These are phyloP conservation scores for Botia kubotai DNA, from an alignment of 2,797 vertebrate genomes.

Conservation along the genomic window DNA sequence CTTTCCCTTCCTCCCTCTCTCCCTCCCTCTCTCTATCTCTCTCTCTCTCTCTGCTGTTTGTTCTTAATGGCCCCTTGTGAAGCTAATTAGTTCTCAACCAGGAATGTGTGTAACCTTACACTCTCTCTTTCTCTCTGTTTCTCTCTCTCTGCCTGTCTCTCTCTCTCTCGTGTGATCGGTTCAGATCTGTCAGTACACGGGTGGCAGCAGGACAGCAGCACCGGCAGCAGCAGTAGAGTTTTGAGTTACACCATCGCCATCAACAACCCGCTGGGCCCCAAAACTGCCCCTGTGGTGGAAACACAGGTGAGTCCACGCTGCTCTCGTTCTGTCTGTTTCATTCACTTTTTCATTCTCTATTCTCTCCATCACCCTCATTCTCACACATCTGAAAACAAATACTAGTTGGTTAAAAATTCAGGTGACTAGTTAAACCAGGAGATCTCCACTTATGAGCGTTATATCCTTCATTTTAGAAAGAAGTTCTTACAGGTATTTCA, in stretches of 20 bases:
- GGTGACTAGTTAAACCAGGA: too few species aligned
- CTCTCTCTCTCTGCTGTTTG: not conserved
- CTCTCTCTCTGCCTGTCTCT: constrained; percentile 9
- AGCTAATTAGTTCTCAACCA: too few species aligned
- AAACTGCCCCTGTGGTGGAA: constrained; percentile 88
- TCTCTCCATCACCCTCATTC: not conserved
- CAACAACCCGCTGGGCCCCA: constrained; percentile 91
- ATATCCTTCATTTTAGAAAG: not conserved
- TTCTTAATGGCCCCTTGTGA: too few species aligned
- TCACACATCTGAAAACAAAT: not conserved
- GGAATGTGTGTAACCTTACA: too few species aligned
- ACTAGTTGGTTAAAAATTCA: too few species aligned
- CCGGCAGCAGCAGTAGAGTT: constrained; percentile 83
- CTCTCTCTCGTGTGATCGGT: constrained; percentile 4
- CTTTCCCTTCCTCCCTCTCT: too few species aligned
- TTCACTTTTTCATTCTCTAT: not conserved
- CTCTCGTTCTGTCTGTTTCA: not conserved
- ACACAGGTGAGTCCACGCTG: constrained; percentile 81
- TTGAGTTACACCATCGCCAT: constrained; percentile 90
- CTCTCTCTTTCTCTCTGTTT: constrained; percentile 7
- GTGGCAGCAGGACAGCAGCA: constrained; percentile 85
- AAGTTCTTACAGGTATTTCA: not conserved
- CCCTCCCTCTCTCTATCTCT: not conserved
- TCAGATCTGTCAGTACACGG: constrained; percentile 85
- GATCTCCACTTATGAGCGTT: too few species aligned